Conservation (phyloP, 2,888 invertebrate genomes). For the Balanococcus diminutus region DNA sequence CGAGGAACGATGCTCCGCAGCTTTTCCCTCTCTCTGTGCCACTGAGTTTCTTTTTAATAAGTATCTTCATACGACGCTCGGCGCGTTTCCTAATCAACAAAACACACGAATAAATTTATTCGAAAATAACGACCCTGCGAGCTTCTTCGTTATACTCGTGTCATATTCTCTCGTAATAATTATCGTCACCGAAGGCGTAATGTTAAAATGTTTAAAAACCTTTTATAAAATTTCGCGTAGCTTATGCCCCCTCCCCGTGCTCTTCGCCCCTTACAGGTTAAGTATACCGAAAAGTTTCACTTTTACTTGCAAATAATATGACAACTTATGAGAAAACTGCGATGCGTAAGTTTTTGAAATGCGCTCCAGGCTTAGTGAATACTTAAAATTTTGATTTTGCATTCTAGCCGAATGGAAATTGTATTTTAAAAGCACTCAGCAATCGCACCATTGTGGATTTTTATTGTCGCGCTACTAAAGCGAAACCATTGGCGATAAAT, state of each 20-base stretch:
- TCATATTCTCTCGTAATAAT: constrained; percentile 24
- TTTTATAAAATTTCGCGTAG: constrained; percentile 15
- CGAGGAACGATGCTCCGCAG: neutral
- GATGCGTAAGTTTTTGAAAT: constrained; percentile 26
- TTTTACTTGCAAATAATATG: constrained; percentile 4
- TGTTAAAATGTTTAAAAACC: constrained; percentile 40
- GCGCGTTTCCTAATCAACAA: neutral
- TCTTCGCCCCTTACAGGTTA: neutral
- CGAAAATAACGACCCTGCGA: constrained; percentile 19
- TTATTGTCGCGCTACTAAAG: neutral
- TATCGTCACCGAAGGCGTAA: constrained; percentile 29
- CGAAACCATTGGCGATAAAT: neutral
- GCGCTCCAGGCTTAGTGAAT: neutral
- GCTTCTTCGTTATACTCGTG: neutral
- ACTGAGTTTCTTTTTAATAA: neutral
- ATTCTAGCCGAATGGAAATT: neutral
- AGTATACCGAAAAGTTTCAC: neutral
- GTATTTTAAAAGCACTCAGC: constrained; percentile 7
- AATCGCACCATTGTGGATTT: constrained; percentile 1
- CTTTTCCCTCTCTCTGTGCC: neutral
- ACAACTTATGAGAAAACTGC: neutral
- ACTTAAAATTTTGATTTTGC: constrained; percentile 26
- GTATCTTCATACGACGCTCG: neutral
- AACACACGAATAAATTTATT: constrained; percentile 17
- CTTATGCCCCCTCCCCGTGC: neutral